These are phyloP conservation scores for Scaptomyza hsui DNA, from an alignment of 1,140 invertebrate genomes.

Conservation along the genomic window DNA sequence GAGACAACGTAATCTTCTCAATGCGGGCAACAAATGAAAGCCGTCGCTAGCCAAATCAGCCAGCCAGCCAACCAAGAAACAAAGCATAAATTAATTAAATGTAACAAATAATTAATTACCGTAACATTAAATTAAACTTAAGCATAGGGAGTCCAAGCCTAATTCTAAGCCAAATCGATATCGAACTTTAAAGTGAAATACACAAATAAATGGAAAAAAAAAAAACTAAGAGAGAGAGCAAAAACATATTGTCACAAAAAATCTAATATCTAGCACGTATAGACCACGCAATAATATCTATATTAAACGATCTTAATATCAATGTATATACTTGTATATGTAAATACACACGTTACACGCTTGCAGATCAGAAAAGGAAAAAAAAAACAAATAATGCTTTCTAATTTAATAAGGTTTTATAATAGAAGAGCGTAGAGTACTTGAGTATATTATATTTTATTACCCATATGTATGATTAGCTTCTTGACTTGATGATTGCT, in stretches of 20 bases:
- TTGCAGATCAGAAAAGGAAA: neutral
- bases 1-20: constrained; percentile 68
- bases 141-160: constrained; percentile 76
- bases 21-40: constrained; percentile 68
- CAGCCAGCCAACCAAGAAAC: constrained; percentile 70
- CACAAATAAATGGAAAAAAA: constrained; percentile 35
- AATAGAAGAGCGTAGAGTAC: neutral
- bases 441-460: constrained; percentile 1
- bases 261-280: constrained; percentile 52
- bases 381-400: neutral
- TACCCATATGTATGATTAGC: too few relatives aligned
- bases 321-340: constrained; percentile 13
- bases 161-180: constrained; percentile 71
- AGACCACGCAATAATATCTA: constrained; percentile 25
- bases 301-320: constrained; percentile 7
- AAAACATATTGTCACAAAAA: constrained; percentile 56
- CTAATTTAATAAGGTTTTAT: neutral
- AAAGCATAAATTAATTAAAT: constrained; percentile 78
- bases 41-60: constrained; percentile 39
- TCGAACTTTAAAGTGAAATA: constrained; percentile 32
- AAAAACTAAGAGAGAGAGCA: constrained; percentile 41
- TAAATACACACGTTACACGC: neutral
- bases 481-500: neutral
- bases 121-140: constrained; percentile 70
- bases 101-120: constrained; percentile 64